Evolutionary conservation across 2,888 invertebrate species (phyloP), one percentile per base, ranked within the genome.

Genomic region (Aphidoletes aphidimyza): DNA sequence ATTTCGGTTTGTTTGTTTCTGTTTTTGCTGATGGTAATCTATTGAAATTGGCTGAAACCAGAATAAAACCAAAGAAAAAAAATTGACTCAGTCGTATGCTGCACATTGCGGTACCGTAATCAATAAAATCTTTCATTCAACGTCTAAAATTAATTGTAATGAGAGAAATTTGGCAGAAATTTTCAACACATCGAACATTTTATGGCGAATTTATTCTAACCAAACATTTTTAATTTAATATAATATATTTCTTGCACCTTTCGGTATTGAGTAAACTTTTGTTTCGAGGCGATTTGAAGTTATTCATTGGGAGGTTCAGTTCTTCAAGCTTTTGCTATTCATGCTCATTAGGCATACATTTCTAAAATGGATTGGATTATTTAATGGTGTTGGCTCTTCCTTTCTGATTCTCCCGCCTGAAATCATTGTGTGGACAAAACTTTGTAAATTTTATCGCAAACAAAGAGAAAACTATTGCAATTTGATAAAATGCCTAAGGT

Each of bases 401-500:
- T 47, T 17, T 11, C 30, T 69, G 1, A 26, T 14, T 30, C 69
- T 69, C 22, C 14, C 5, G 54, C 26, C 54, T 11, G 11, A 54
- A 54, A 19, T 19, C 26, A 54, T 54, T 54, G 1, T 54, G 54
- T 54, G 54, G 54, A 54, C 54, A 54, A 54, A 54, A 54, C 54
- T 54, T 54, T 54, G 3, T 19, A 54, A 54, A 54, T 54, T 54
- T 54, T 54, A 54, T 54, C 69, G 14, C 69, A 69, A 69, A 69
- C 69, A 69, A 69, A 69, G 69, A n/a, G 30, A n/a, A 69, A 30
- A 54, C 54, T 54, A 54, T 54, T 69, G 69, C 69, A 69, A 54
- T 69, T 69, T 69, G 69, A 69, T 30, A 69, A 54, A 69, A 69
- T 30, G 69, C 69, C 69, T 69, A 69, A 26, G 69, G 69, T 69